Percentiles rank a stretch among this genome's conserved stretches.
Evolutionary conservation across 2,888 invertebrate species (phyloP).

Genomic region (Sturmia bella): DNA sequence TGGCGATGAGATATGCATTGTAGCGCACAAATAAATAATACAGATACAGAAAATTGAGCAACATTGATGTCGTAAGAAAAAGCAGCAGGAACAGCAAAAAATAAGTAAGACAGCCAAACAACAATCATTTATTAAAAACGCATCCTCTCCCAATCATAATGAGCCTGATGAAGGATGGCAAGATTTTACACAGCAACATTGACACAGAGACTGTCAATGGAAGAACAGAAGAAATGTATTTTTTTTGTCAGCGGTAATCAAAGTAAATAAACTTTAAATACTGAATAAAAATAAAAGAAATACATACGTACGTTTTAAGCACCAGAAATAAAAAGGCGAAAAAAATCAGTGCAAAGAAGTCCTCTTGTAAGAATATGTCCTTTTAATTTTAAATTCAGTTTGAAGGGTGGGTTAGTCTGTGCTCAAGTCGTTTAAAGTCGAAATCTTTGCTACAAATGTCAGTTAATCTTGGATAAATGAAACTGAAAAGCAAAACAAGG

Average conservation of each 20-base stretch:
- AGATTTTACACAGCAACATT: conserved; percentile 19
- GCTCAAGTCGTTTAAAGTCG: conserved; percentile 53
- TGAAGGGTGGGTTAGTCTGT: conserved; percentile 49
- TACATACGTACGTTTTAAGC: conserved; percentile 17
- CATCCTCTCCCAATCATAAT: conserved; percentile 35
- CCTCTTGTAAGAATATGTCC: conserved; percentile 23
- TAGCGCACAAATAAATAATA: conserved; percentile 57
- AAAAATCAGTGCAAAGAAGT: conserved; percentile 16
- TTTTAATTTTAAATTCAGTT: conserved; percentile 42
- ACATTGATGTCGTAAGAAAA: background rate
- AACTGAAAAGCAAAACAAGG: conserved; percentile 17
- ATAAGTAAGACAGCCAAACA: conserved; percentile 31
- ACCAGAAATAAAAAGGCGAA: conserved; percentile 2
- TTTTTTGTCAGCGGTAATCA: conserved; percentile 67
- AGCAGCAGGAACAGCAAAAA: background rate
- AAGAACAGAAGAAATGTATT: conserved; percentile 24
- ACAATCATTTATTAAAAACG: conserved; percentile 56
- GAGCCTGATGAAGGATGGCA: conserved; percentile 50
- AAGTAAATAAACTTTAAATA: conserved; percentile 64
- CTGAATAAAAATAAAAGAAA: conserved; percentile 17
- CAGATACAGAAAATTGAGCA: conserved; percentile 12
- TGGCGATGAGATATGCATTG: conserved; percentile 52
- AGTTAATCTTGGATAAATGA: conserved; percentile 55
- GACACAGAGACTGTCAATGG: conserved; percentile 24
- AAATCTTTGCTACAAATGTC: conserved; percentile 66